Evolutionary conservation across 2,797 vertebrate species (phyloP).

Genomic region (Enteromius argenteus): DNA sequence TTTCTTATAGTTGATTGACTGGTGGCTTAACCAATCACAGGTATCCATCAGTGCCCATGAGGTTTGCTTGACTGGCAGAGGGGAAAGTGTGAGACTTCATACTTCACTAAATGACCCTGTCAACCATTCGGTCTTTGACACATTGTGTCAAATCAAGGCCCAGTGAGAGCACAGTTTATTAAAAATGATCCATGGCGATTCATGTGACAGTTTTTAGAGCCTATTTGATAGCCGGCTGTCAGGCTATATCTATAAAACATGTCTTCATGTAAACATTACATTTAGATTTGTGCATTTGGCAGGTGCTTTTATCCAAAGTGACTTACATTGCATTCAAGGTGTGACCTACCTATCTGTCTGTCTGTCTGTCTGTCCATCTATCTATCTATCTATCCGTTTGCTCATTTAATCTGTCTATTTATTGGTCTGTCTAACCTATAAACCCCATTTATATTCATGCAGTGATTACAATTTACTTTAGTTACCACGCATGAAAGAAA

Average conservation of each 20-base stretch:
- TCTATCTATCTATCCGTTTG: background rate
- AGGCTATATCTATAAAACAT: background rate
- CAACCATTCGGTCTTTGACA: conserved; percentile 12
- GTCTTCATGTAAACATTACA: conserved; percentile 10
- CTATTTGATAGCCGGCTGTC: background rate
- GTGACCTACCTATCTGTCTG: background rate
- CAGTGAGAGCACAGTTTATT: background rate
- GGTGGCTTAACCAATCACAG: conserved; percentile 13
- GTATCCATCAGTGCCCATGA: background rate
- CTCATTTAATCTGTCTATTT: background rate
- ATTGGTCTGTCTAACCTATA: no score
- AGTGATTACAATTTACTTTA: no score
- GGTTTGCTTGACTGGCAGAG: conserved; percentile 6
- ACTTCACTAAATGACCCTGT: conserved; percentile 12
- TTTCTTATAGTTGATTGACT: background rate
- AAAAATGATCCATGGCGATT: background rate
- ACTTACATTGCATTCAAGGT: background rate
- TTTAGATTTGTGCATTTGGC: background rate
- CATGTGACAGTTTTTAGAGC: background rate
- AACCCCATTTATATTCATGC: no score
- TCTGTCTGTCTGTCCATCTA: no score
- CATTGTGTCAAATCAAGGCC: conserved; percentile 6
- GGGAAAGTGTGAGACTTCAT: background rate
- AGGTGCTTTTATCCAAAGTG: background rate
- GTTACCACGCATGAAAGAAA: no score